These are phyloP conservation scores for Brachionus plicatilis DNA, from an alignment of 1,140 invertebrate genomes.

Conservation along the genomic window DNA sequence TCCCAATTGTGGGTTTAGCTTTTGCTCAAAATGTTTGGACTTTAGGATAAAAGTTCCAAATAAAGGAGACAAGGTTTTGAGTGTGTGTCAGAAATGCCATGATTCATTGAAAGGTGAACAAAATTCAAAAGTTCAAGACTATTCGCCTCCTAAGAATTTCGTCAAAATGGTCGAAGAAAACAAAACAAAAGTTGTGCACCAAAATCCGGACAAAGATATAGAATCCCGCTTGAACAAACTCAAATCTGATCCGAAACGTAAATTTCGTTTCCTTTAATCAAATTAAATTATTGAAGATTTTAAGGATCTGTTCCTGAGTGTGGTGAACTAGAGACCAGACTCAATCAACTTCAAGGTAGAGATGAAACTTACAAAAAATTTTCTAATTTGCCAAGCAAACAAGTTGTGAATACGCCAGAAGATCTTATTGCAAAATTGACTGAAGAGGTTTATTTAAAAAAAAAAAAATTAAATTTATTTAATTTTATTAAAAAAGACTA, in stretches of 20 bases:
- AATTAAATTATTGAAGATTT: not conserved
- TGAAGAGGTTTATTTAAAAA: not conserved
- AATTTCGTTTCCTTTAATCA: not conserved
- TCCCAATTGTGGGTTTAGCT: slow-evolving; percentile 55
- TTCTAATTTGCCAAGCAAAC: slow-evolving; percentile 22
- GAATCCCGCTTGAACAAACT: not conserved
- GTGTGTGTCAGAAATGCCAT: slow-evolving; percentile 48
- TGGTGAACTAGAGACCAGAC: not conserved
- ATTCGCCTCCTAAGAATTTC: slow-evolving; percentile 44
- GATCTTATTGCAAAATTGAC: slow-evolving; percentile 9
- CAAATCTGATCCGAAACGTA: not conserved
- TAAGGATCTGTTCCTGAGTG: not conserved
- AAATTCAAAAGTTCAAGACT: slow-evolving; percentile 40
- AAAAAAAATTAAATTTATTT: not conserved
- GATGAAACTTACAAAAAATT: not conserved
- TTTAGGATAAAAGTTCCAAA: slow-evolving; percentile 49
- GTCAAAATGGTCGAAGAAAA: slow-evolving; percentile 43
- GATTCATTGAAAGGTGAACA: slow-evolving; percentile 34
- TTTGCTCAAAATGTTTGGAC: slow-evolving; percentile 51
- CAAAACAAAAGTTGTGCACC: not conserved
- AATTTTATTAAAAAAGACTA: not conserved
- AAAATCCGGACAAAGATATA: not conserved
- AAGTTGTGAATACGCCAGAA: not conserved
- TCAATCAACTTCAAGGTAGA: not conserved
- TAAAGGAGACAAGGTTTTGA: slow-evolving; percentile 48